phyloP scores from a whole-genome alignment of 2,797 vertebrate genomes.

The Ceyx erithaca region DNA sequence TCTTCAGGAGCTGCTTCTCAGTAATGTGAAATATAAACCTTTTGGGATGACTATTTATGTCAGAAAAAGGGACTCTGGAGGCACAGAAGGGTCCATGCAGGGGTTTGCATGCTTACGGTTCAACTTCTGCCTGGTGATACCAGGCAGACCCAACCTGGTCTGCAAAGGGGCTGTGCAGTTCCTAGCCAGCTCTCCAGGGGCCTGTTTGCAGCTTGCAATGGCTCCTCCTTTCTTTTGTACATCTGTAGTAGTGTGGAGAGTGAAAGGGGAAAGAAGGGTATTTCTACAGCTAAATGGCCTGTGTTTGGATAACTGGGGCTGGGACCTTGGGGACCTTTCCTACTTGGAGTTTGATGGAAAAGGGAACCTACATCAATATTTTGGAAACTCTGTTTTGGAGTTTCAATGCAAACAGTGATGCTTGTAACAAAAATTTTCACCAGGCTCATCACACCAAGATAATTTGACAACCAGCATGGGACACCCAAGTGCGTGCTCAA shows the following conservation, averaged over 20 bases:
- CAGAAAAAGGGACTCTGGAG: background rate
- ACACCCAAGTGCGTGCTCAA: background rate
- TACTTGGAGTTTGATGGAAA: background rate
- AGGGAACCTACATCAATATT: accelerated
- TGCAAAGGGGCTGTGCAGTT: background rate
- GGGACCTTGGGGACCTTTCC: background rate
- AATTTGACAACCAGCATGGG: background rate
- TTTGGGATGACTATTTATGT: background rate
- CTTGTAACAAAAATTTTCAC: background rate
- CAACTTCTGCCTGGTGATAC: background rate
- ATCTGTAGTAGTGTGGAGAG: background rate
- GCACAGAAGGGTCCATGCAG: background rate
- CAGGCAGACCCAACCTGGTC: background rate
- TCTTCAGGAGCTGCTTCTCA: background rate
- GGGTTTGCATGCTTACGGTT: background rate
- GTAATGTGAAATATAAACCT: background rate
- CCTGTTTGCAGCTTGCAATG: background rate
- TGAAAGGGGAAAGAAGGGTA: background rate
- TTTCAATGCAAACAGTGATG: background rate
- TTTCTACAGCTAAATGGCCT: background rate
- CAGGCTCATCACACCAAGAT: background rate
- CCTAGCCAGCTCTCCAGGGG: background rate
- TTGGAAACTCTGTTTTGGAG: background rate
- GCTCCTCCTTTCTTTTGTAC: background rate
- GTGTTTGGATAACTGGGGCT: background rate